A percentile compares a stretch with the other conserved stretches of the same genome.
Evolutionary conservation across 2,888 invertebrate genomes (phyloP).

Genomic region (Craniophora ligustri): DNA sequence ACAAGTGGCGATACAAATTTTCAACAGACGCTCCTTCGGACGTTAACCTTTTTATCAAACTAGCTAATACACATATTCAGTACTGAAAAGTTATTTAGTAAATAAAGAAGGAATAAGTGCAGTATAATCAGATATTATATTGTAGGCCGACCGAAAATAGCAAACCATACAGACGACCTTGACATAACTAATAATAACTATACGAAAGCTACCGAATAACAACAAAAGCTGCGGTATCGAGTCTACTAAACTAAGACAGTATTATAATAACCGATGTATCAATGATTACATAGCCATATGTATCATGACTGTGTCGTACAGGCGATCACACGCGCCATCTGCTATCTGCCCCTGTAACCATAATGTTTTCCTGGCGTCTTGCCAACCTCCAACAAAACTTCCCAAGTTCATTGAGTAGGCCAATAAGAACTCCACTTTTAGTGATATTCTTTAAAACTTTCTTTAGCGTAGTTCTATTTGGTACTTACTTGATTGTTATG

Average conservation of each 20-base stretch:
- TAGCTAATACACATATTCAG: too few species aligned
- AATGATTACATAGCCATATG: conserved; percentile 38
- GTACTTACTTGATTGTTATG: conserved; percentile 9
- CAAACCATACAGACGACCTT: conserved; percentile 14
- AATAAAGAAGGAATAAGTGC: too few species aligned
- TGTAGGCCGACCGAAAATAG: not conserved
- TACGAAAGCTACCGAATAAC: conserved; percentile 26
- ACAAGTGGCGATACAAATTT: too few species aligned
- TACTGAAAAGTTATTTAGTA: too few species aligned
- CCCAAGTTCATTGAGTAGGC: conserved; percentile 75
- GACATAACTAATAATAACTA: conserved; percentile 16
- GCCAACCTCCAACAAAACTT: conserved; percentile 71
- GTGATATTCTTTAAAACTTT: conserved; percentile 63
- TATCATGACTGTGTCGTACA: conserved; percentile 46
- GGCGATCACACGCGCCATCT: conserved; percentile 58
- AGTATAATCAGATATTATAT: not conserved
- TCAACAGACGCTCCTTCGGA: too few species aligned
- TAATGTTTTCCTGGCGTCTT: conserved; percentile 65
- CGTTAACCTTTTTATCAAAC: too few species aligned
- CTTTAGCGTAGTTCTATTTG: conserved; percentile 25
- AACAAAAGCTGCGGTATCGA: conserved; percentile 17
- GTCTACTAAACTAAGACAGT: conserved; percentile 29
- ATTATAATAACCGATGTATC: conserved; percentile 39
- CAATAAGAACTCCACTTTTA: conserved; percentile 64
- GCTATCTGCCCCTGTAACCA: conserved; percentile 60